phyloP scores from a whole-genome alignment of 2,888 invertebrate species.

The Nysson spinosus region DNA sequence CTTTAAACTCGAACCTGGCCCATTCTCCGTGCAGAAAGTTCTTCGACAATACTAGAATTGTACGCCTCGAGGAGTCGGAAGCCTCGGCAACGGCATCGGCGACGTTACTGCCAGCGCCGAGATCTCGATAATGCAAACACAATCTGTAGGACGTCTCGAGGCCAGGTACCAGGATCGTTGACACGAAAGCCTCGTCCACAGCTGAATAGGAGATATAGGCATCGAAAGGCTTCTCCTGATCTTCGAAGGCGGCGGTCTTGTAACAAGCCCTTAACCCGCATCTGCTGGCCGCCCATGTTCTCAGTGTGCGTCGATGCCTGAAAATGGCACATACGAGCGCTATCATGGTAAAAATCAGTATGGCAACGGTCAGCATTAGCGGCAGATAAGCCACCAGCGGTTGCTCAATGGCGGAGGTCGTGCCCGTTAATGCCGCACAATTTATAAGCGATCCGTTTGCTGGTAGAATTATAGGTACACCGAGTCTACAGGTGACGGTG shows the following conservation, averaged over 20 bases:
- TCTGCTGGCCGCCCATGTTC: constrained; percentile 91
- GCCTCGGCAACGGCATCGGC: constrained; percentile 96
- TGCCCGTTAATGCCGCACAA: constrained; percentile 86
- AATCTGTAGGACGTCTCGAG: constrained; percentile 92
- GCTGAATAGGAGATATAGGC: constrained; percentile 97
- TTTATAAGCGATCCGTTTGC: constrained; percentile 87
- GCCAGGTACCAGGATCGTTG: constrained; percentile 91
- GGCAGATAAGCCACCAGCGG: constrained; percentile 91
- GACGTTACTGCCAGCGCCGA: constrained; percentile 91
- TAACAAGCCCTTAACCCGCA: constrained; percentile 93
- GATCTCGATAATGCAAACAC: constrained; percentile 94
- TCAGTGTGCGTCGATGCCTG: constrained; percentile 88
- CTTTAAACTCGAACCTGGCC: constrained; percentile 96
- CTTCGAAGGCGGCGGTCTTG: constrained; percentile 89
- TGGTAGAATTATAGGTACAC: constrained; percentile 85
- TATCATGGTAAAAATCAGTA: constrained; percentile 87
- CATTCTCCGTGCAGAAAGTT: constrained; percentile 97
- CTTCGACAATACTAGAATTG: constrained; percentile 93
- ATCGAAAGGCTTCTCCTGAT: constrained; percentile 90
- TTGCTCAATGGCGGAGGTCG: constrained; percentile 86
- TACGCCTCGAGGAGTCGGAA: constrained; percentile 92
- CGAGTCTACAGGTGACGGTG: constrained; percentile 85
- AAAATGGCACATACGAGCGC: constrained; percentile 87
- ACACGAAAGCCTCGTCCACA: constrained; percentile 94
- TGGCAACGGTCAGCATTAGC: constrained; percentile 86